A percentile compares a stretch with the other conserved stretches of the same genome.
phyloP scores from a whole-genome alignment of 2,888 invertebrate species.

The Agonopterix heracliana region DNA sequence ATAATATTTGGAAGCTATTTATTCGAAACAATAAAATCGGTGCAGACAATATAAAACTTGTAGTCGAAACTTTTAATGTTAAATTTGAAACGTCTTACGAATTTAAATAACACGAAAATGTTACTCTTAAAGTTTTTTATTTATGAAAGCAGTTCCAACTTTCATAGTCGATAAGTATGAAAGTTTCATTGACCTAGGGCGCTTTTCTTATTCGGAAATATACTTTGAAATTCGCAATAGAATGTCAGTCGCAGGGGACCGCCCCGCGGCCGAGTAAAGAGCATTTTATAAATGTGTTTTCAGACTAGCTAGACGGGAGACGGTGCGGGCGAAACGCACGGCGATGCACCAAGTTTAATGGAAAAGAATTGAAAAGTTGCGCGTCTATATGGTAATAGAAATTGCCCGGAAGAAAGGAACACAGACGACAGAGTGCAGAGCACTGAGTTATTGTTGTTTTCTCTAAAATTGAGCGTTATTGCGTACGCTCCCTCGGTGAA shows the following conservation, averaged over 20 bases:
- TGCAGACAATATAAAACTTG: no score
- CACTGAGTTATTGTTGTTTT: conserved; percentile 73
- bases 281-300: conserved; percentile 74
- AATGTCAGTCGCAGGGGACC: conserved; percentile 67
- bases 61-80: no score
- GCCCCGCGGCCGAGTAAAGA: conserved; percentile 61
- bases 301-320: conserved; percentile 53
- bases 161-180: conserved; percentile 34
- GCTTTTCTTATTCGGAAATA: conserved; percentile 58
- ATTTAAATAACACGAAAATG: no score
- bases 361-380: conserved; percentile 77
- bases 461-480: conserved; percentile 71
- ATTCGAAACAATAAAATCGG: no score
- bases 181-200: conserved; percentile 56
- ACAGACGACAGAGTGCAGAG: conserved; percentile 67
- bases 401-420: conserved; percentile 74
- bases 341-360: conserved; percentile 74
- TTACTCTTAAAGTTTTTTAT: neutral
- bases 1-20: no score
- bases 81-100: no score
- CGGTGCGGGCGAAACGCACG: conserved; percentile 52
- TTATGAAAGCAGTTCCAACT: neutral
- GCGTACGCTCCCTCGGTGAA: conserved; percentile 54
- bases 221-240: conserved; percentile 67
- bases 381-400: conserved; percentile 76